These are phyloP conservation scores for Hassar affinis DNA, from an alignment of 2,113 vertebrate species.

Conservation along the genomic window DNA sequence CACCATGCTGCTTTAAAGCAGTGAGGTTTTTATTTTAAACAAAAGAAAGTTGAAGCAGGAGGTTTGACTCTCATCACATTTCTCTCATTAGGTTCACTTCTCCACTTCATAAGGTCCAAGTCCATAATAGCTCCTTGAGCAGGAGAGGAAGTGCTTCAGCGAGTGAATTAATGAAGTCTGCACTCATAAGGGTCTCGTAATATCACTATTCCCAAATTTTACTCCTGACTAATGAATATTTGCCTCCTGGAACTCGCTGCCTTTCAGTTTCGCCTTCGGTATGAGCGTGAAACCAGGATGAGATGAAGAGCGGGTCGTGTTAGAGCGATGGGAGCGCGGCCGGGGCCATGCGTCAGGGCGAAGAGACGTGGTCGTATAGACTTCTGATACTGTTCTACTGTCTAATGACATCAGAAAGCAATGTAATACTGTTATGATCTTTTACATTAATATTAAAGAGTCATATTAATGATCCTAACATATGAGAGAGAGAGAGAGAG, in stretches of 20 bases:
- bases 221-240: conserved; percentile 17
- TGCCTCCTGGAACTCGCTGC: background rate
- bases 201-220: background rate
- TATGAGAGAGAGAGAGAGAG: background rate
- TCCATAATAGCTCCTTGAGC: conserved; percentile 6
- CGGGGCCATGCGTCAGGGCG: background rate
- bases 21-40: background rate
- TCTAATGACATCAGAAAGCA: background rate
- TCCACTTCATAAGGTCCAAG: background rate
- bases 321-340: background rate
- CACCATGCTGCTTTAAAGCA: background rate
- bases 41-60: background rate
- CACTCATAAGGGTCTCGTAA: conserved; percentile 5
- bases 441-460: background rate
- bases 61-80: background rate
- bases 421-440: background rate
- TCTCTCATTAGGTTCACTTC: background rate
- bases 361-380: background rate
- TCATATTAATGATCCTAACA: no score
- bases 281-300: background rate
- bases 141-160: background rate
- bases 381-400: background rate
- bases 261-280: background rate
- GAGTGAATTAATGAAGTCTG: background rate
- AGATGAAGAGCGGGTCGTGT: background rate